These are phyloP conservation scores for Andrena bucephala DNA, from an alignment of 2,888 invertebrate genomes.

Conservation along the genomic window DNA sequence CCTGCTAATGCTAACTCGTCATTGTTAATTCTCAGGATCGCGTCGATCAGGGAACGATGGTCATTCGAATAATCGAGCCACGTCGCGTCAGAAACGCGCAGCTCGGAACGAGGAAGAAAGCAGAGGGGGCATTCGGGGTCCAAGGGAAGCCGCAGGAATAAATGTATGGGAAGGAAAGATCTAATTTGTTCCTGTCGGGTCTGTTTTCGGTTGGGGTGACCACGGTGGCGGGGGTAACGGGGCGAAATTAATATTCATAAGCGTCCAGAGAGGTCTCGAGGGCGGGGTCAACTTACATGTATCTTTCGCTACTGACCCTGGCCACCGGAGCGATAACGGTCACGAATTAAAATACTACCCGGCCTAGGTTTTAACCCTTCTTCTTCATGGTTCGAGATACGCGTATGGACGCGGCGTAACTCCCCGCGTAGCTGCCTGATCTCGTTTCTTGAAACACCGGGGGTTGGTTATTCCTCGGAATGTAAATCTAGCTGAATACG, in stretches of 20 bases:
- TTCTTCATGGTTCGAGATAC: slow-evolving; percentile 74
- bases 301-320: slow-evolving; percentile 84
- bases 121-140: slow-evolving; percentile 45
- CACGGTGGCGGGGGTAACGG: slow-evolving; percentile 63
- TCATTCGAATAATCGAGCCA: slow-evolving; percentile 17
- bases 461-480: slow-evolving; percentile 50
- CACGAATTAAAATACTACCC: slow-evolving; percentile 84
- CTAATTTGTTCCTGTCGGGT: slow-evolving; percentile 85
- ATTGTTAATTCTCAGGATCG: neutral
- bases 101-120: slow-evolving; percentile 23
- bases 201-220: slow-evolving; percentile 74
- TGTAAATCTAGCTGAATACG: slow-evolving; percentile 65
- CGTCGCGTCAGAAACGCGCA: neutral
- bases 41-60: slow-evolving; percentile 2
- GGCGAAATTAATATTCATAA: slow-evolving; percentile 85
- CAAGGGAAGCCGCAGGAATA: slow-evolving; percentile 77
- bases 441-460: slow-evolving; percentile 53
- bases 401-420: slow-evolving; percentile 44
- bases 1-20: too few relatives aligned
- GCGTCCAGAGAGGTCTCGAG: slow-evolving; percentile 85
- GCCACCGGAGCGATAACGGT: slow-evolving; percentile 82
- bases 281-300: slow-evolving; percentile 85
- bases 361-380: slow-evolving; percentile 80
- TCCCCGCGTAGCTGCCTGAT: slow-evolving; percentile 36
- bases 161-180: slow-evolving; percentile 85